These are phyloP conservation scores for Cryptocheilus praepositus DNA, from an alignment of 2,888 invertebrate genomes.

Conservation along the genomic window DNA sequence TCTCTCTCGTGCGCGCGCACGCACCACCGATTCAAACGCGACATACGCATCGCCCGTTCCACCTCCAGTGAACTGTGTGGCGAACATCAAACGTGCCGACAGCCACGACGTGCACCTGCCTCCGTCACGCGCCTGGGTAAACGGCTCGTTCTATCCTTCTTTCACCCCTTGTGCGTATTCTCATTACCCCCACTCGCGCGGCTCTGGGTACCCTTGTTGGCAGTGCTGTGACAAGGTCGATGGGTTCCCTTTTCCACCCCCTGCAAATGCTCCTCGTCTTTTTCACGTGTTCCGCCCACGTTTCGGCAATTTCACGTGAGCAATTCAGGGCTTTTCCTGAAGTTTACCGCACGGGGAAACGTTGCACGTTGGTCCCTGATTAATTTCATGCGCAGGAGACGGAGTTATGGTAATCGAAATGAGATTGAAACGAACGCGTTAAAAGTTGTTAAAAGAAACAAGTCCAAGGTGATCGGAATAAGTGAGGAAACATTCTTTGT, in stretches of 20 bases:
- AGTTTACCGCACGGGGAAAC: too few species aligned
- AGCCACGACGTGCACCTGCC: constrained; percentile 64
- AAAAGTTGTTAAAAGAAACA: too few species aligned
- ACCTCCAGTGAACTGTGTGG: constrained; percentile 52
- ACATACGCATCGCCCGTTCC: constrained; percentile 53
- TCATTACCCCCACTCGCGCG: constrained; percentile 58
- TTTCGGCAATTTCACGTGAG: background rate
- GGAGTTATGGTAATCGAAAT: too few species aligned
- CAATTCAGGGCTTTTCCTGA: too few species aligned
- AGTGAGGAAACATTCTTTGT: too few species aligned
- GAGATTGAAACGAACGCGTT: too few species aligned
- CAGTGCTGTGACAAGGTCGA: constrained; percentile 37
- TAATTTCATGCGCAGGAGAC: too few species aligned
- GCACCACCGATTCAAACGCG: constrained; percentile 51
- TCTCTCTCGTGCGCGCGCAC: constrained; percentile 33
- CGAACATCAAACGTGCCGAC: constrained; percentile 68
- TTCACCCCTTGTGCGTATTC: constrained; percentile 51
- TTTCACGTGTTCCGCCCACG: background rate
- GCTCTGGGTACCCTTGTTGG: constrained; percentile 21
- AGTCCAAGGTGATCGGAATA: too few species aligned
- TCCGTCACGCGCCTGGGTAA: constrained; percentile 61
- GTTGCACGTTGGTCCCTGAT: too few species aligned
- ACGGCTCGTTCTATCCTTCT: constrained; percentile 54
- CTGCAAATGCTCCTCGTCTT: too few species aligned
- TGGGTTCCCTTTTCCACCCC: too few species aligned